Conservation (phyloP, 2,113 vertebrate genomes). For the Hoplias malabaricus region DNA sequence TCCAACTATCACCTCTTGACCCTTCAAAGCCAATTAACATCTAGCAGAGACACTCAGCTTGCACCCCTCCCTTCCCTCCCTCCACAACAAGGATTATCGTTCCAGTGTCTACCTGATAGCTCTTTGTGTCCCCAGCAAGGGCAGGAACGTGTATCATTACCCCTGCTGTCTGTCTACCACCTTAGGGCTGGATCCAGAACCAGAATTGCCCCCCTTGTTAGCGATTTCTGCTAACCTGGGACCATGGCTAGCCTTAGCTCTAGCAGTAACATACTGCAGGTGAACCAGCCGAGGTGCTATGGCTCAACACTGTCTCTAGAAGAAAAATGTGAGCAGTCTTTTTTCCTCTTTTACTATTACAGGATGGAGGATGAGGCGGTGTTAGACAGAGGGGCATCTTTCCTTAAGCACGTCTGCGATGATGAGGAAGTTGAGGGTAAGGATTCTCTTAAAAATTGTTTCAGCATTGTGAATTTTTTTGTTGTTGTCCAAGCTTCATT, state of each 20-base stretch:
- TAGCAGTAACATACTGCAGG: constrained; percentile 76
- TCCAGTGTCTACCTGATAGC: constrained; percentile 52
- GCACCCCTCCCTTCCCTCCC: constrained; percentile 46
- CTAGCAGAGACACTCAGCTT: constrained; percentile 56
- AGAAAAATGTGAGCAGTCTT: constrained; percentile 96
- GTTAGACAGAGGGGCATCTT: constrained; percentile 94
- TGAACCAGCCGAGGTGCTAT: constrained; percentile 81
- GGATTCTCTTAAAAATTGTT: constrained; percentile 39
- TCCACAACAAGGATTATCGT: constrained; percentile 55
- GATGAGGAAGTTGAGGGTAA: constrained; percentile 97
- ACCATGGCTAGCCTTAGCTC: constrained; percentile 36
- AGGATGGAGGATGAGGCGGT: constrained; percentile 99
- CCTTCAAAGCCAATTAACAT: constrained; percentile 66
- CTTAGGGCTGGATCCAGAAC: constrained; percentile 32
- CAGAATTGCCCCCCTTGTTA: constrained; percentile 13
- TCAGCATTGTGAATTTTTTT: background rate
- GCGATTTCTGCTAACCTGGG: constrained; percentile 31
- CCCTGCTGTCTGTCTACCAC: background rate
- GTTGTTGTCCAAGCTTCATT: background rate
- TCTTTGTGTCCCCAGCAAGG: constrained; percentile 66
- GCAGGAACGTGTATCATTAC: constrained; percentile 51
- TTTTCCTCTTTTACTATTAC: constrained; percentile 98
- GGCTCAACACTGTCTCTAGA: constrained; percentile 81
- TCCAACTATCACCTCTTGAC: constrained; percentile 42
- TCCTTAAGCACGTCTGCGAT: constrained; percentile 92